Evolutionary conservation across 2,797 vertebrate genomes (phyloP), one percentile per base, ranked within the genome.

Genomic region (Huso huso): DNA sequence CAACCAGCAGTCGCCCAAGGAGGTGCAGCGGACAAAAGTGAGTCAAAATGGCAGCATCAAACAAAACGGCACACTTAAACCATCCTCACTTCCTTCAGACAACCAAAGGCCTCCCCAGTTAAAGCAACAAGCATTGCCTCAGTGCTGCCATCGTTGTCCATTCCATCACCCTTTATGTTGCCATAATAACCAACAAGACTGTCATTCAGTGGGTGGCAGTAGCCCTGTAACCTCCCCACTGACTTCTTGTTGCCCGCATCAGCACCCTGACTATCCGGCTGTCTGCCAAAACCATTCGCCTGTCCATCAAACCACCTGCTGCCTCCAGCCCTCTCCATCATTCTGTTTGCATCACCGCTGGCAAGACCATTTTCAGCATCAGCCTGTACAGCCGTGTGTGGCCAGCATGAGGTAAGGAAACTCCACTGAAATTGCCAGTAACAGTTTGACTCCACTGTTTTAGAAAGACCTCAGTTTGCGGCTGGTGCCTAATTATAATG

Each of bases 291-390:
- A 82, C 69, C 90, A 71, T 71, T 59, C 70, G 4, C 87, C 72
- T 1, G 65, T 85, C 8, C 91, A 88, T 74, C 79, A 87, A 68
- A 77, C 89, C 18, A 37, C 86, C 57, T 94, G 92, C 87, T 93
- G 94, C 73, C 83, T 89, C 55, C 91, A 93, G 62, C 84, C 90
- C 49, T 83, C 92, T 10, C 75, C 84, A 0, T 75, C 88, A 64
- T 89, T 90, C 82, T 89, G 90, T 81, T 86, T 90, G 74, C 93
- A 91, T 62, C 93, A 92, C 66, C 87, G 86, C 52, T 97, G 95
- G 95, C 92, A 92, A 71, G 91, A 95, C 75, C 93, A 90, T 75
- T 91, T 93, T 66, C 94, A 95, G 78, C 94, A 90, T 78, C 93
- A 93, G 65, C 83, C 88, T 13, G 83, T 78, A 59, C 87, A 74